A percentile compares a stretch with the other conserved stretches of the same genome.
Conservation (phyloP, 2,113 vertebrate species). For the Thamnaconus septentrionalis region DNA sequence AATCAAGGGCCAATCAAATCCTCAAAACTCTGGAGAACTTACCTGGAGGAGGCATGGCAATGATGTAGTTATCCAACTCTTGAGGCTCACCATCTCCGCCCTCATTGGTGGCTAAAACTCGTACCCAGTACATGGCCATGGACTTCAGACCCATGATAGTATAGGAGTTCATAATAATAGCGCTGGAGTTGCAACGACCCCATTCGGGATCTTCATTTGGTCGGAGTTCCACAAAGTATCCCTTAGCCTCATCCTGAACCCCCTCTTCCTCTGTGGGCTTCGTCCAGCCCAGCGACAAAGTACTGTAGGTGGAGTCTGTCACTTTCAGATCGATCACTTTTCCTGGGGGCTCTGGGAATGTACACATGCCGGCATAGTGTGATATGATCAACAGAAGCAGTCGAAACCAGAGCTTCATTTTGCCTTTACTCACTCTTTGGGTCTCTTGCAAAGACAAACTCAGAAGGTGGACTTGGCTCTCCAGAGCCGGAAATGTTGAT, state of each 20-base stretch:
- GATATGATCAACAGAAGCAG: neutral
- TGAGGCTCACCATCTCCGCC: constrained; percentile 74
- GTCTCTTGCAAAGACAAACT: constrained; percentile 78
- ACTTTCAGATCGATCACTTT: constrained; percentile 81
- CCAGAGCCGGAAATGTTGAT: constrained; percentile 82
- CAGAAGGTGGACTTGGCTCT: constrained; percentile 79
- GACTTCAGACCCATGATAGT: constrained; percentile 81
- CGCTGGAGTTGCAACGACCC: constrained; percentile 75
- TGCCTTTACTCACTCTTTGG: constrained; percentile 78
- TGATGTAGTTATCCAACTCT: constrained; percentile 71
- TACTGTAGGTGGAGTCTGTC: constrained; percentile 76
- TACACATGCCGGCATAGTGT: neutral
- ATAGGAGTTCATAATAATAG: constrained; percentile 69
- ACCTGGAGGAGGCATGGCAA: constrained; percentile 75
- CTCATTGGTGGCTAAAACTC: constrained; percentile 78
- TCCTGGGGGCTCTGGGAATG: constrained; percentile 77
- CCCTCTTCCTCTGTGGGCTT: constrained; percentile 73
- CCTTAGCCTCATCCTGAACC: constrained; percentile 74
- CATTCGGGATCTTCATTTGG: constrained; percentile 74
- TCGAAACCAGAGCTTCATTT: neutral
- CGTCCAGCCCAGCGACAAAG: constrained; percentile 82
- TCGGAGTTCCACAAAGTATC: constrained; percentile 84
- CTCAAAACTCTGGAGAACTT: constrained; percentile 29
- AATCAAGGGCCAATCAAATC: neutral
- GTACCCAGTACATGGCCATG: constrained; percentile 77